phyloP scores from a whole-genome alignment of 2,113 vertebrate genomes.

The Paramormyrops kingsleyae region DNA sequence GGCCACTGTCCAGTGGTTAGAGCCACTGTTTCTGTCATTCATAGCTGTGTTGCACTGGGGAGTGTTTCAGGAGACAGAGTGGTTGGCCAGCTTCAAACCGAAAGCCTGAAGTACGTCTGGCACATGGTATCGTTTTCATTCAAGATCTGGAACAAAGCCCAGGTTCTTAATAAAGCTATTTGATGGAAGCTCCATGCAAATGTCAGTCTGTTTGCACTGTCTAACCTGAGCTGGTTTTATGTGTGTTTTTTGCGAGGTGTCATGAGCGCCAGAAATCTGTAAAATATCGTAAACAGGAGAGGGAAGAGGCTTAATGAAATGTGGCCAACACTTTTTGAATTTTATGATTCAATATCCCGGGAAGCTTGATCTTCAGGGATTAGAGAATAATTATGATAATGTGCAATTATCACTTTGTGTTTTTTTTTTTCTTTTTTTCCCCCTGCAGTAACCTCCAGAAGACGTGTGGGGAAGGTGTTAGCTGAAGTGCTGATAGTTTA shows the following conservation, averaged over 20 bases:
- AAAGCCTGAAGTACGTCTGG: background rate
- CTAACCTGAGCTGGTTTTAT: background rate
- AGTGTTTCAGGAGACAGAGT: background rate
- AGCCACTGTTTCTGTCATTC: background rate
- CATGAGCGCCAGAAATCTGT: background rate
- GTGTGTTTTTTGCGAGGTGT: background rate
- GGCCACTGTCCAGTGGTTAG: background rate
- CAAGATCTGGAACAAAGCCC: background rate
- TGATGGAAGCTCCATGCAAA: background rate
- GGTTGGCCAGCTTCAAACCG: background rate
- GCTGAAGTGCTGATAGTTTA: slow-evolving; percentile 80
- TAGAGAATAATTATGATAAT: slow-evolving; percentile 91
- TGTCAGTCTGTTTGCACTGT: background rate
- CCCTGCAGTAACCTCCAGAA: slow-evolving; percentile 72
- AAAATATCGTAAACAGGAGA: slow-evolving; percentile 1
- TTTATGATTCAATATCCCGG: slow-evolving; percentile 75
- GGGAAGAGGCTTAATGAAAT: slow-evolving; percentile 52
- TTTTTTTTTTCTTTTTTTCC: slow-evolving; percentile 68
- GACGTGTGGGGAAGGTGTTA: slow-evolving; percentile 73
- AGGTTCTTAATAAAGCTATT: background rate
- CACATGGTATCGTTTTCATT: background rate
- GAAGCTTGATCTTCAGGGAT: slow-evolving; percentile 71
- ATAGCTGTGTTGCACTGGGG: background rate
- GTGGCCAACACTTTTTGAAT: slow-evolving; percentile 57
- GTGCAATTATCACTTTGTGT: slow-evolving; percentile 86